These are phyloP conservation scores for Sylvilagus bachmani DNA, from an alignment of 2,113 vertebrate species.

Conservation along the genomic window DNA sequence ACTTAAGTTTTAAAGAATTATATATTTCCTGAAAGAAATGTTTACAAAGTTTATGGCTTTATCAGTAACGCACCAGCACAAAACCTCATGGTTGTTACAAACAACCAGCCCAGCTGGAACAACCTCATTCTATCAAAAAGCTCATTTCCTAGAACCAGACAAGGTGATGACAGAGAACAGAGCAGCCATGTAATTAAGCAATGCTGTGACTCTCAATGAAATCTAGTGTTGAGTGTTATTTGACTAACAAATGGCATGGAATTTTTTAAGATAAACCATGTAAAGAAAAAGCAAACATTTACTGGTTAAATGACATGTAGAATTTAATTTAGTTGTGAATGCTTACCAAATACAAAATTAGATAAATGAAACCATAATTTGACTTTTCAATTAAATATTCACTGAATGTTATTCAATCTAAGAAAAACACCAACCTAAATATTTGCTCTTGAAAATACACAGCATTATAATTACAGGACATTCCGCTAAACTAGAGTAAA, in stretches of 20 bases:
- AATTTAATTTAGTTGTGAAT: conserved; percentile 50
- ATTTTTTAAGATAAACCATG: conserved; percentile 58
- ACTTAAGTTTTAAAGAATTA: conserved; percentile 24
- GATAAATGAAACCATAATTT: background rate
- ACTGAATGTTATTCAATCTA: conserved; percentile 39
- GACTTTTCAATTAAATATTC: conserved; percentile 57
- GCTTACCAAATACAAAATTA: conserved; percentile 37
- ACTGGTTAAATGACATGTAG: conserved; percentile 12
- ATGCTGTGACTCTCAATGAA: conserved; percentile 42
- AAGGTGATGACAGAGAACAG: conserved; percentile 70
- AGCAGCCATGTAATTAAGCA: conserved; percentile 69
- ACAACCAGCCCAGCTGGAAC: conserved; percentile 57
- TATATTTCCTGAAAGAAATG: conserved; percentile 15
- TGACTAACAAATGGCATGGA: conserved; percentile 49
- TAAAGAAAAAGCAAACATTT: conserved; percentile 63
- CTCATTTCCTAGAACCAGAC: conserved; percentile 70
- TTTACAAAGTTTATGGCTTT: background rate
- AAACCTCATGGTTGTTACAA: conserved; percentile 41
- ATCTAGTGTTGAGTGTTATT: conserved; percentile 29
- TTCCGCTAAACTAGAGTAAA: conserved; percentile 54
- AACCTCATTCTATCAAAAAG: conserved; percentile 79
- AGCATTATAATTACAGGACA: conserved; percentile 58
- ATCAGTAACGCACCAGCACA: background rate
- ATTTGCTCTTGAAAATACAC: conserved; percentile 57
- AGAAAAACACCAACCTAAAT: conserved; percentile 57